Evolutionary conservation across 2,888 invertebrate genomes (phyloP), one percentile per base, ranked within the genome.

Genomic region (Hirtodrosophila trivittata): DNA sequence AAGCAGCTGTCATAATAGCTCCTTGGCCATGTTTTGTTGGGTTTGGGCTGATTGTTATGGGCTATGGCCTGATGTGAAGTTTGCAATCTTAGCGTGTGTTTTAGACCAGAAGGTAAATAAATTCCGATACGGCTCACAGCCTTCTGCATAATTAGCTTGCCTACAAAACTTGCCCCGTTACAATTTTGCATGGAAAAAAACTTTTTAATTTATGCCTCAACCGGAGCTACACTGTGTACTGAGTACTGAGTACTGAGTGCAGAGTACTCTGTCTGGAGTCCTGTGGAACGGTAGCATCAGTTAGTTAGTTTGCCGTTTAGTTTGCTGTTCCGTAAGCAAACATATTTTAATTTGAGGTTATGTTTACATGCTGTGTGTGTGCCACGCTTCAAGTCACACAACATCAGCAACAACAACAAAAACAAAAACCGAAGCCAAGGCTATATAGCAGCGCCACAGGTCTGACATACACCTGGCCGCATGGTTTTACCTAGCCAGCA

Each of bases 301-400:
- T 52, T 65, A 70, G 75, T 70, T 21, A 21, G 18, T 21, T 73
- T 65, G 46, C 68, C 68, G 49, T 67, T 64, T 41, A 68, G 72
- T 77, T 66, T 55, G 59, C 62, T 60, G 13, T 57, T 37, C 54
- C 68, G 66, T 62, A 71, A 70, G 81, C 67, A 82, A 82, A 82
- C 75, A 81, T 73, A 83, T 84, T 84, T 81, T 78, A 83, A 83
- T 84, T 83, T 83, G 81, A 75, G 84, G 82, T 75, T 83, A 75
- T 83, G 82, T 81, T 84, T 83, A 83, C 77, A 81, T 45, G 65
- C 55, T 14, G 16, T 50, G 52, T 72, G 50, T 49, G 45, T 58
- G 55, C 41, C 41, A 66, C 71, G 76, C 78, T 71, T 66, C 74
- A 81, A 71, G 67, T 65, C 56, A 63, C 64, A 74, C 75, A 77